Conservation (phyloP, 23 tunicate genomes). For the Halocynthia roretzi region DNA sequence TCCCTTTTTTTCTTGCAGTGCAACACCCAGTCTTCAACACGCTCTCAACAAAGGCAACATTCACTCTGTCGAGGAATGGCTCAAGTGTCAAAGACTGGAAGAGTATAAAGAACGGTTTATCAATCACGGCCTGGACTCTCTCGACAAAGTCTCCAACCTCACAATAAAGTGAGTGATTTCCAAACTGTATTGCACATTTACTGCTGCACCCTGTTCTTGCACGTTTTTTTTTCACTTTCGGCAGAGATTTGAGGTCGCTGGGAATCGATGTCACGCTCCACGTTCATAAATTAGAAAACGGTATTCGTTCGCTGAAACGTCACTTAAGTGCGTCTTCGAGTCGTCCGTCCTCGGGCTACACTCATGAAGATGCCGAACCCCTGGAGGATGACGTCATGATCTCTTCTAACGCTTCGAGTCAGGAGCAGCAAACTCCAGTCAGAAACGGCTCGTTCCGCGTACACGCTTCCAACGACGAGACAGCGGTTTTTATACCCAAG, state of each 20-base stretch:
- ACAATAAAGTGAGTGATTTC: slow-evolving; percentile 42
- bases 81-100: slow-evolving; percentile 43
- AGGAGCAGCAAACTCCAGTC: background rate
- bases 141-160: slow-evolving; percentile 63
- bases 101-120: slow-evolving; percentile 44
- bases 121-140: slow-evolving; percentile 46
- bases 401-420: background rate
- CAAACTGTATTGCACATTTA: background rate
- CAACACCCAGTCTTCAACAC: slow-evolving; percentile 44
- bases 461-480: background rate
- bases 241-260: slow-evolving; percentile 53
- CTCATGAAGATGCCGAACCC: background rate
- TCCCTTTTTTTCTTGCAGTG: slow-evolving; percentile 7
- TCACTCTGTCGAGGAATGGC: slow-evolving; percentile 38
- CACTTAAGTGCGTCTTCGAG: slow-evolving; percentile 42
- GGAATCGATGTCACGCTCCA: slow-evolving; percentile 69
- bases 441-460: background rate
- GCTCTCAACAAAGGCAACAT: slow-evolving; percentile 47
- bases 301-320: slow-evolving; percentile 51
- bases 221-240: background rate
- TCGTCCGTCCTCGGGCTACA: slow-evolving; percentile 26
- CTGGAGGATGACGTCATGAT: slow-evolving; percentile 9
- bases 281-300: slow-evolving; percentile 46
- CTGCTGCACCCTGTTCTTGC: no score
- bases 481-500: background rate